phyloP scores from a whole-genome alignment of 2,888 invertebrate genomes.

The Pachycephus smyrnensis region DNA sequence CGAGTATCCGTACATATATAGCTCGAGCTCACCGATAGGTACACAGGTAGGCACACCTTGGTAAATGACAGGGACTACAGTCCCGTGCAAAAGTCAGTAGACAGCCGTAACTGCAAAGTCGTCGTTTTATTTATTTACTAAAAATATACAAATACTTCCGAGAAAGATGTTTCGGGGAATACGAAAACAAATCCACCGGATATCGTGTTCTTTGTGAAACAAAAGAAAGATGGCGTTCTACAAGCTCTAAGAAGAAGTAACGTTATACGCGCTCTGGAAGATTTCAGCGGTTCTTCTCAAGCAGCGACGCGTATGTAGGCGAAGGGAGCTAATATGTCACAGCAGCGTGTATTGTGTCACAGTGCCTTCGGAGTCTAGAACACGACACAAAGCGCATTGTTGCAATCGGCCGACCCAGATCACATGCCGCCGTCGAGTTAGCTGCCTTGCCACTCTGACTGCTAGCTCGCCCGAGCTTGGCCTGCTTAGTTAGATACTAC shows the following conservation, averaged over 20 bases:
- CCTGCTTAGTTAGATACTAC: background rate
- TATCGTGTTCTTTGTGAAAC: too few species aligned
- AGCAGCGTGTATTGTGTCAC: conserved; percentile 27
- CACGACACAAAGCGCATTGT: conserved; percentile 55
- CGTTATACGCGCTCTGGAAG: background rate
- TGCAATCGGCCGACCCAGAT: conserved; percentile 56
- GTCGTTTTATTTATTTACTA: too few species aligned
- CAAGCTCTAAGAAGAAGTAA: background rate
- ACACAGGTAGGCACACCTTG: conserved; percentile 2
- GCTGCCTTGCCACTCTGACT: conserved; percentile 3
- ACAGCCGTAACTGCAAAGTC: too few species aligned
- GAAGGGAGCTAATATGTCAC: conserved; percentile 23
- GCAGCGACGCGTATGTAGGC: conserved; percentile 11
- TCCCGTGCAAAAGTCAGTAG: background rate
- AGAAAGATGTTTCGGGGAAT: too few species aligned
- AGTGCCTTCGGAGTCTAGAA: conserved; percentile 18
- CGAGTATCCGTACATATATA: conserved; percentile 27
- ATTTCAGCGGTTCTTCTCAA: conserved; percentile 1
- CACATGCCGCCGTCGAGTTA: conserved; percentile 28
- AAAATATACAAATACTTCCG: too few species aligned
- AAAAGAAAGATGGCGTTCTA: too few species aligned
- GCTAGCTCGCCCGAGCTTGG: conserved; percentile 5
- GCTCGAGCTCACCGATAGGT: conserved; percentile 2
- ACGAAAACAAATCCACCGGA: too few species aligned
- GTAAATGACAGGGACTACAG: background rate